Evolutionary conservation across 2,888 invertebrate genomes (phyloP).

Genomic region (Anticlea derivata): DNA sequence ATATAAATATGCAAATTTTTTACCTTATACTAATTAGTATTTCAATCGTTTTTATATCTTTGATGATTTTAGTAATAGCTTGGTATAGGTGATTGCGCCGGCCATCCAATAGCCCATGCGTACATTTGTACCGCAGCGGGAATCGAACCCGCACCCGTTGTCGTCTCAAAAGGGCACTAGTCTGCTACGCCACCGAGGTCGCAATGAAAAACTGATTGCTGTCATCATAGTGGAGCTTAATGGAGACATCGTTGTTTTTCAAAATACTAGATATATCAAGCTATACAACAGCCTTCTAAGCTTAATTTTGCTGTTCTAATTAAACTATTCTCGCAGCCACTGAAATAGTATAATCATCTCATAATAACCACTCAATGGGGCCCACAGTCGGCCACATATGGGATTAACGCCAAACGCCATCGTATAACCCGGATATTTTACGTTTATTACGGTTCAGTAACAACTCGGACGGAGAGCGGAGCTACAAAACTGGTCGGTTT

Average conservation of each 20-base stretch:
- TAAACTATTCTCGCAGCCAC: conserved; percentile 32
- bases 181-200: too few relatives aligned
- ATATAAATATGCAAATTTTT: conserved; percentile 11
- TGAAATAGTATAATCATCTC: conserved; percentile 42
- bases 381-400: conserved; percentile 50
- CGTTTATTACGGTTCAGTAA: conserved; percentile 62
- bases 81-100: too few relatives aligned
- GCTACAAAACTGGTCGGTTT: conserved; percentile 46
- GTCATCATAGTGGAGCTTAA: too few relatives aligned
- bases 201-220: too few relatives aligned
- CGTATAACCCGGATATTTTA: conserved; percentile 57
- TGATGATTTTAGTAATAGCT: background rate
- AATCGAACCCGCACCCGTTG: too few relatives aligned
- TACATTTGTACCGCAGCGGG: too few relatives aligned
- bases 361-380: conserved; percentile 35
- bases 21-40: background rate
- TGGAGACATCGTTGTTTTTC: too few relatives aligned
- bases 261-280: too few relatives aligned
- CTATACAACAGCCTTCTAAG: too few relatives aligned
- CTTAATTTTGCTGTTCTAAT: conserved; percentile 10
- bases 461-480: conserved; percentile 41
- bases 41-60: background rate
- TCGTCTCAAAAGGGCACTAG: too few relatives aligned
- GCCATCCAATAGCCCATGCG: too few relatives aligned
- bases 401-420: conserved; percentile 55